These are phyloP conservation scores for Simalia tracyae DNA, from an alignment of 2,797 vertebrate species.

Conservation along the genomic window DNA sequence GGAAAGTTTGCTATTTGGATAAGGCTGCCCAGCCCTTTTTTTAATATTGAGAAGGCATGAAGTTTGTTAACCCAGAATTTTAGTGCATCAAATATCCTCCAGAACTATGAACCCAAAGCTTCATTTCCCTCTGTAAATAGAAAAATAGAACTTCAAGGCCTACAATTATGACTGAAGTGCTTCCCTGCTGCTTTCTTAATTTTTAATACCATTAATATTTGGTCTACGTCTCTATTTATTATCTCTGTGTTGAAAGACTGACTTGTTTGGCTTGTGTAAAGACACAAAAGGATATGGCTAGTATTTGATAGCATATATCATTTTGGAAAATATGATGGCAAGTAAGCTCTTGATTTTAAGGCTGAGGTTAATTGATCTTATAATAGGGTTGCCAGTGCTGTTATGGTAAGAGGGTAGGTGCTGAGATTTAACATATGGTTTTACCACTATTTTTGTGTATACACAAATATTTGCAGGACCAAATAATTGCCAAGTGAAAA, in stretches of 20 bases:
- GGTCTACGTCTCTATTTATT: not conserved
- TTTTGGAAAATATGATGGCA: not conserved
- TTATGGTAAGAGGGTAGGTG: not conserved
- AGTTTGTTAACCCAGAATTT: not conserved
- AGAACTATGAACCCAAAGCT: not conserved
- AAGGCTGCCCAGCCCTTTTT: not conserved
- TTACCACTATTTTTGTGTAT: not conserved
- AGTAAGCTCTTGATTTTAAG: not conserved
- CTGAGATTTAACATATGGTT: not conserved
- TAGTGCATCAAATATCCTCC: not conserved
- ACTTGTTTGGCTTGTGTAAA: not conserved
- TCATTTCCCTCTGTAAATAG: not conserved
- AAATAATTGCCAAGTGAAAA: not conserved
- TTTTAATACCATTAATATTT: not conserved
- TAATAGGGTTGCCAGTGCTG: not conserved
- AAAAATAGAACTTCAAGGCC: not conserved
- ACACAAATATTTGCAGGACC: not conserved
- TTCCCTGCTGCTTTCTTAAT: not conserved
- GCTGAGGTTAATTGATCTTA: not conserved
- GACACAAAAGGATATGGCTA: not conserved
- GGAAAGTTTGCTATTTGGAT: not conserved
- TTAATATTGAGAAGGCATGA: not conserved
- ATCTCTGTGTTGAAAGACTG: not conserved
- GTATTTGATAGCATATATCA: not conserved
- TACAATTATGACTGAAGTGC: not conserved